Base-by-base conservation (phyloP, 2,797 vertebrate genomes). In the Micromesistius poutassou region DNA sequence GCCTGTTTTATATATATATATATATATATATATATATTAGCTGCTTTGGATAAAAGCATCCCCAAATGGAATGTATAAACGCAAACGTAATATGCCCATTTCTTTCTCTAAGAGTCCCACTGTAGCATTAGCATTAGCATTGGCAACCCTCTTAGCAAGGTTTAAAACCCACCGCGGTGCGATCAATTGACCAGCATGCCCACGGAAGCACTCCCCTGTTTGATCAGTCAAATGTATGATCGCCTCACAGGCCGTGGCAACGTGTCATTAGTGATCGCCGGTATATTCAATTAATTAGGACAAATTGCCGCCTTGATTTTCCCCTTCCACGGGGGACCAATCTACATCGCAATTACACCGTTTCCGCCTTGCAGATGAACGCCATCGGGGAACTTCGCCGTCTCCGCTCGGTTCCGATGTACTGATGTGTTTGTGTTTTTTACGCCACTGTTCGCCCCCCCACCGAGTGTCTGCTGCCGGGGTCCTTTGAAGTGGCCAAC, bases 371-470 rank as follows among this genome's bases (percentile, higher is more conserved):
- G 28, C 66, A 28, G 66, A 38, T 72, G 74, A 81, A 80, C 35
- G 22, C 9, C 19, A 82, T 81, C 33, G 80, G 68, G 70, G 36
- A 14, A 46, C 42, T 5, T 22, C 22, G 19, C n/a, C 22, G 16
- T 62, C 14, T 50, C 28, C 13, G 35, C 50, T 77, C 76, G 73
- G 76, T 72, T 30, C 25, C 68, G 4, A 30, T 30, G 28, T 30
- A 10, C 9, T 70, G n/a, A n/a, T n/a, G 68, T 70, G 66, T 68
- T 68, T 30, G 7, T 70, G 5, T 70, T 10, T 70, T 70, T 28
- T 30, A 30, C 13, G 8, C 25, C 66, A 28, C 14, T 8, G 46
- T 62, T 62, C 28, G 25, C 66, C 66, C 12, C 12, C n/a, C n/a
- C 66, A 16, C 3, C 5, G 46, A 5, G 55, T 9, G 14, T n/a